Percentiles rank a stretch among this genome's conserved stretches.
Conservation (phyloP, 2,113 vertebrate species). For the Bambusicola thoracicus region DNA sequence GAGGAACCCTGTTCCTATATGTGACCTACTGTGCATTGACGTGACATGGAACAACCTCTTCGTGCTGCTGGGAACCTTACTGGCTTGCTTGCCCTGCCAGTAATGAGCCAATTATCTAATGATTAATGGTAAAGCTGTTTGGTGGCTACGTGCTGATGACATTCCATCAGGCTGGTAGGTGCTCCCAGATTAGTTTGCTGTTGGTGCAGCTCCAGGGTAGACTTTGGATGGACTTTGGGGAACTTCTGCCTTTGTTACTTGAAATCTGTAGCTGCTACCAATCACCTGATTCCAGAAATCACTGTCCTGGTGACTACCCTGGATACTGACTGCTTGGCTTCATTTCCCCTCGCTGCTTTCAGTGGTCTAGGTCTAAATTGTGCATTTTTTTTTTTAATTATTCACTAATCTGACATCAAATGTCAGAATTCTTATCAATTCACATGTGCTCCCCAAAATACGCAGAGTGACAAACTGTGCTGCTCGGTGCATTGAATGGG, state of each 20-base stretch:
- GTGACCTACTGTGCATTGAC: neutral
- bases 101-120: neutral
- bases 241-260: slow-evolving; percentile 14
- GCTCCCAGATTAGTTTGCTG: neutral
- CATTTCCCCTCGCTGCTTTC: neutral
- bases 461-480: neutral
- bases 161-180: neutral
- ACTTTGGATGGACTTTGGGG: neutral
- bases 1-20: neutral
- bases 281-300: neutral
- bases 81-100: neutral
- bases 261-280: neutral
- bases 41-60: neutral
- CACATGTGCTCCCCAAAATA: neutral
- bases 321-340: neutral
- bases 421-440: neutral
- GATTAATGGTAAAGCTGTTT: neutral
- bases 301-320: neutral
- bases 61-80: neutral
- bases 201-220: neutral
- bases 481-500: rapidly evolving
- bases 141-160: neutral
- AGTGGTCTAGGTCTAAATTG: neutral
- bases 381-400: neutral
- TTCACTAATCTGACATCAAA: neutral